Evolutionary conservation across 2,113 vertebrate species (phyloP).

Genomic region (Gasterosteus aculeatus): DNA sequence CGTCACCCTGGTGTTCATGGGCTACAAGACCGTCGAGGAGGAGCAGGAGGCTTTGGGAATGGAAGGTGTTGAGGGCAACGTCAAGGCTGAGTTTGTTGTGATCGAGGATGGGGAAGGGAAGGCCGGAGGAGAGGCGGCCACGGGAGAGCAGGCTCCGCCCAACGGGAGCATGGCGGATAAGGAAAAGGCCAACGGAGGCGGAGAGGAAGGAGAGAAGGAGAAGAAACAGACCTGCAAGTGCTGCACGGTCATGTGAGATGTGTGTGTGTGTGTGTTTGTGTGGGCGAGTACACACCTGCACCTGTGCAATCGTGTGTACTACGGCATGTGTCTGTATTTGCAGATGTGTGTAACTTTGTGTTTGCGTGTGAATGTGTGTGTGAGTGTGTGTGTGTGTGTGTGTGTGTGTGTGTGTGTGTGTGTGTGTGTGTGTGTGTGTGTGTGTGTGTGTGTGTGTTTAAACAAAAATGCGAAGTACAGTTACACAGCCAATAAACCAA

Average conservation of each 20-base stretch:
- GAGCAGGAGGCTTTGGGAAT: conserved; percentile 89
- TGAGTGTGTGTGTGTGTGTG: conserved; percentile 27
- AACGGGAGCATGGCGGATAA: conserved; percentile 87
- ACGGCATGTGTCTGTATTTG: conserved; percentile 61
- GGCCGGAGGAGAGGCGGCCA: conserved; percentile 71
- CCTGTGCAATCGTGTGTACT: conserved; percentile 46
- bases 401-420: conserved; percentile 27
- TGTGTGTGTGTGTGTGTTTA: conserved; percentile 26
- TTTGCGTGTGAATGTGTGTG: conserved; percentile 25
- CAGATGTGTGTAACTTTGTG: conserved; percentile 51
- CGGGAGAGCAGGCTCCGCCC: conserved; percentile 80
- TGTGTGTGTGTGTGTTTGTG: conserved; percentile 26
- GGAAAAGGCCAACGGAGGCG: conserved; percentile 85
- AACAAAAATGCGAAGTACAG: conserved; percentile 52
- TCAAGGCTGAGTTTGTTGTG: conserved; percentile 94
- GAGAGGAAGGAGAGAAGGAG: conserved; percentile 76
- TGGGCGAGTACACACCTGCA: no score
- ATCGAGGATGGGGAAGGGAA: conserved; percentile 90
- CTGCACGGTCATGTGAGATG: conserved; percentile 92
- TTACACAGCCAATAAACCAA: conserved; percentile 64
- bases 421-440: conserved; percentile 45
- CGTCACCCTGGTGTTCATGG: conserved; percentile 98
- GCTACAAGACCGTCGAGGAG: conserved; percentile 95
- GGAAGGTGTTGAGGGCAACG: conserved; percentile 84
- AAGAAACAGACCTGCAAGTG: conserved; percentile 94